Evolutionary conservation across 2,113 vertebrate genomes (phyloP), one percentile per base, ranked within the genome.

Genomic region (Cryptomyrus ogoouensis): DNA sequence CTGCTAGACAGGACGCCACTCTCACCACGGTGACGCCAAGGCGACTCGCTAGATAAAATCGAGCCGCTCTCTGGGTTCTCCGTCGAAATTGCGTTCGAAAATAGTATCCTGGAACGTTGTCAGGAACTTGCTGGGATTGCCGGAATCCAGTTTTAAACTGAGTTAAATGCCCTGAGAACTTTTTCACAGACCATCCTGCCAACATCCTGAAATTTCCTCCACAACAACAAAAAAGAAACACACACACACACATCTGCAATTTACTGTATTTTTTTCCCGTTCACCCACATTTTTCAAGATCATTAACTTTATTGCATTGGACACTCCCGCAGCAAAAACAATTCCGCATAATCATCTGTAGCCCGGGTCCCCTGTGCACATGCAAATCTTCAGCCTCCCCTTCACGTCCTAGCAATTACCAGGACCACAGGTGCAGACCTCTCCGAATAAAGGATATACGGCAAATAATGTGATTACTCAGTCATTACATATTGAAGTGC

Each of bases 261-360:
- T 93, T 94, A 95, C 95, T 94, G 77, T 92, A 91, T 94, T 90
- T 84, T 95, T 94, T 89, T 70, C 91, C 91, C 87, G 90, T 83
- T 89, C 62, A 89, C 91, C 89, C 89, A n/a, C 91, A 90, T 92
- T 93, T 94, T 95, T 95, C 94, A 93, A 95, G 93, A 94, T 95
- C 95, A 95, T 96, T 95, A 95, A 94, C 93, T 95, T 95, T 94
- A 95, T 95, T 95, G 94, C 91, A 90, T 94, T 90, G 93, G 93
- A 95, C 94, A 94, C 94, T 95, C 93, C 92, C 95, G 93, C 94
- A 94, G 94, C 94, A 95, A 94, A 95, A 95, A 95, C 94, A 95
- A 95, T 96, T 94, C 94, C 93, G 94, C 92, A 95, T 92, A 95
- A 95, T 95, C 92, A 95, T 95, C 94, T 93, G 92, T 92, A 87